These are phyloP conservation scores for Papilio glaucus DNA, from an alignment of 1,140 invertebrate genomes.

Conservation along the genomic window DNA sequence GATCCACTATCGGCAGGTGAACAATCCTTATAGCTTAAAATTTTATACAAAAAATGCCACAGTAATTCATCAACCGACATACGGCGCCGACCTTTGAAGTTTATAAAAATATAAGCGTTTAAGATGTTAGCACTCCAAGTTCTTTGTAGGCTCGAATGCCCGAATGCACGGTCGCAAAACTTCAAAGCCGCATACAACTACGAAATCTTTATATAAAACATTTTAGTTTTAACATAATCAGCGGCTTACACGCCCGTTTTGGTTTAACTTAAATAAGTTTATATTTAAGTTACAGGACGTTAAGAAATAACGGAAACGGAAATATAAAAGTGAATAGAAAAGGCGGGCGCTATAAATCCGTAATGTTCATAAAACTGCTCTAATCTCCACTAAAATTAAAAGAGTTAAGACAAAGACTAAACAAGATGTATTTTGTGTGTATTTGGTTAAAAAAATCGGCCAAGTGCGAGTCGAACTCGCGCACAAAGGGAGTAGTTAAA, in stretches of 20 bases:
- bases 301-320: not conserved
- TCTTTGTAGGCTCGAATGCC: not conserved
- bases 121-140: not conserved
- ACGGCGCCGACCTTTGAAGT: not conserved
- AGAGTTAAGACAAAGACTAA: not conserved
- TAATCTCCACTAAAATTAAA: not conserved
- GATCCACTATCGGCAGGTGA: no score
- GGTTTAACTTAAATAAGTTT: no score
- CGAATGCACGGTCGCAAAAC: not conserved
- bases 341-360: not conserved
- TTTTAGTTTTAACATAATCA: not conserved
- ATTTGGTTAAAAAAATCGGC: not conserved
- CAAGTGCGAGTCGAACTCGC: no score
- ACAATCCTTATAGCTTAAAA: not conserved
- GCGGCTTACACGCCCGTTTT: not conserved
- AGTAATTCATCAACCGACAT: not conserved
- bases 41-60: not conserved
- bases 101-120: not conserved
- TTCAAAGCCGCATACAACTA: not conserved
- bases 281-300: not conserved
- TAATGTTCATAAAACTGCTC: not conserved
- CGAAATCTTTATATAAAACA: not conserved
- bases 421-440: not conserved
- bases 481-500: no score
- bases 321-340: slow-evolving; percentile 9